Evolutionary conservation across 1,140 invertebrate species (phyloP).

Genomic region (Drosophila pallidifrons): DNA sequence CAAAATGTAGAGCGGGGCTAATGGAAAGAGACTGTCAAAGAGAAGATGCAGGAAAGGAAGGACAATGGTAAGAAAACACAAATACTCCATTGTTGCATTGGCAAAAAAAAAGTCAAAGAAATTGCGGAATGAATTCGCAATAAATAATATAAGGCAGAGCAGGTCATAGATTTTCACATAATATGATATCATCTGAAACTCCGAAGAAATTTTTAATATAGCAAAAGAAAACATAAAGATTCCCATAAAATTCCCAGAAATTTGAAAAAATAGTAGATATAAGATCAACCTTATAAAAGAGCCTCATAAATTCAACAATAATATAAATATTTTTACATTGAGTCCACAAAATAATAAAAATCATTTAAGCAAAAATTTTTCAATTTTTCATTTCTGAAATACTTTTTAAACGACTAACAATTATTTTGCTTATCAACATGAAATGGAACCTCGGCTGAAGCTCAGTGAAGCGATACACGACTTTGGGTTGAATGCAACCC

Average conservation of each 20-base stretch:
- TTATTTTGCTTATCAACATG: background rate
- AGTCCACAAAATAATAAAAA: background rate
- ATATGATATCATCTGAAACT: background rate
- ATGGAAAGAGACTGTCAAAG: conserved; percentile 30
- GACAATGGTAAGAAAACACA: conserved; percentile 19
- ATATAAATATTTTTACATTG: too few species aligned
- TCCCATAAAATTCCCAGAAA: too few species aligned
- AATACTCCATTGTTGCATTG: conserved; percentile 19
- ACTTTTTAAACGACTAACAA: background rate
- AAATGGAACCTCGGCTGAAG: background rate
- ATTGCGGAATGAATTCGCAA: conserved; percentile 3
- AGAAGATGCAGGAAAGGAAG: conserved; percentile 4
- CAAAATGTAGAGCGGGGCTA: conserved; percentile 54
- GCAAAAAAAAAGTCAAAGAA: conserved; percentile 9
- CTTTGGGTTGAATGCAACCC: conserved; percentile 6
- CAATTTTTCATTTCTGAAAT: background rate
- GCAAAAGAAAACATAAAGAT: background rate
- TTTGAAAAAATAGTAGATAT: too few species aligned
- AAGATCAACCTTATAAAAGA: too few species aligned
- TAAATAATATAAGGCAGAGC: background rate
- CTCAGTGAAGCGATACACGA: background rate
- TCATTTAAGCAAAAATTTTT: background rate
- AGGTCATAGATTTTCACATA: background rate
- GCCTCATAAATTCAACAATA: too few species aligned
- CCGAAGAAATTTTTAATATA: background rate